Evolutionary conservation across 2,113 vertebrate genomes (phyloP).

Genomic region (Procavia capensis): DNA sequence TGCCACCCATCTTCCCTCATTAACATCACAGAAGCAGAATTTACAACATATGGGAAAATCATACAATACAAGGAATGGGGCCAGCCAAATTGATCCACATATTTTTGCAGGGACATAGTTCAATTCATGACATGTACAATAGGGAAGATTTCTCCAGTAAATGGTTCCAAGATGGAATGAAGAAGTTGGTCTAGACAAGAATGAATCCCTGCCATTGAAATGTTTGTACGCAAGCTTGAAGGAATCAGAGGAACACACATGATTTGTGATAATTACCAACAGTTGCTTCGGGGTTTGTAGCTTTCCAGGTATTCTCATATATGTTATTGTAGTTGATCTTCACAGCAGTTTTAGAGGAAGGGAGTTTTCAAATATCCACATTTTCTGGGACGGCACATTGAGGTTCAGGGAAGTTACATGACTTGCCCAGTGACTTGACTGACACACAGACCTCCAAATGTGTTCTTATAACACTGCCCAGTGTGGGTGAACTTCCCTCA

Average conservation of each 20-base stretch:
- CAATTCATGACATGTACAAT: too few relatives aligned
- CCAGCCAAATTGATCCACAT: too few relatives aligned
- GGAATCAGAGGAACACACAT: not conserved
- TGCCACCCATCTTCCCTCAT: too few relatives aligned
- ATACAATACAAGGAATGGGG: too few relatives aligned
- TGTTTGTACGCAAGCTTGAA: not conserved
- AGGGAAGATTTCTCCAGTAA: not conserved
- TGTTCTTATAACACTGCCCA: not conserved
- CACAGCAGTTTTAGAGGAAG: not conserved
- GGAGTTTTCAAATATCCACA: not conserved
- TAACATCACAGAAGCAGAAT: too few relatives aligned
- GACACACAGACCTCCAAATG: not conserved
- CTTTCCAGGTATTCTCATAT: not conserved
- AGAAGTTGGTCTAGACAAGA: not conserved
- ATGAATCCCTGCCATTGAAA: not conserved
- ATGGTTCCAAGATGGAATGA: not conserved
- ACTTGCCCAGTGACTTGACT: not conserved
- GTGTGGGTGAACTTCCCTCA: not conserved
- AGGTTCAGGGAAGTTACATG: not conserved
- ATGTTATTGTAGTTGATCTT: not conserved
- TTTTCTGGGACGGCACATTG: too few relatives aligned
- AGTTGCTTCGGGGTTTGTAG: not conserved
- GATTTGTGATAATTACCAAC: not conserved
- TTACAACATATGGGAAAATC: too few relatives aligned
- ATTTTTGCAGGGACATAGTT: too few relatives aligned